Evolutionary conservation across 2,113 vertebrate genomes (phyloP), one percentile per base, ranked within the genome.

Genomic region (Psophia crepitans): DNA sequence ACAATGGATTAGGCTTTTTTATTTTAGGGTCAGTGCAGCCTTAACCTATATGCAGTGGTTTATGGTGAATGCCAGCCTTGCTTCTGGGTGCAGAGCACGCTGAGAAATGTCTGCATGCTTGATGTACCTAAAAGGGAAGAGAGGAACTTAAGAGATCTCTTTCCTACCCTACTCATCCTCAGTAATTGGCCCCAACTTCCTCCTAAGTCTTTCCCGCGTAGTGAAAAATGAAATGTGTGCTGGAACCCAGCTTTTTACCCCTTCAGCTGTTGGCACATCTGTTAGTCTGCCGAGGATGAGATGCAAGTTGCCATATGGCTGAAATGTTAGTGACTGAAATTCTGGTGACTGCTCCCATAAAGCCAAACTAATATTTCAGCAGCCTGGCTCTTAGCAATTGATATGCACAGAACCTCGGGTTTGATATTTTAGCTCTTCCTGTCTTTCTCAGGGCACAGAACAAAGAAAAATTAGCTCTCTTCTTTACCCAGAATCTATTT

Each of bases 251-350:
- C 60, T 76, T 43, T 81, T 57, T 94, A 86, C 86, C 86, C 91
- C 82, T 77, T 71, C 93, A 87, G 93, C 91, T 90, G 39, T 24
- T 92, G 93, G 78, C 93, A 92, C 93, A 90, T 93, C 91, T 94
- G 89, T 77, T 68, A 57, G 53, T 68, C 32, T 64, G 82, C 88
- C n/a, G 84, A 35, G 84, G 77, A 49, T 41, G 91, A 61, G 89
- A 33, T 27, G 44, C 9, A 3, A 41, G 82, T 30, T 87, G 37
- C 79, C 93, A 48, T 43, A 28, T 70, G 90, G 75, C 75, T 91
- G 84, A 39, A 69, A 24, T 11, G 77, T 41, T 66, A 61, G 82
- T 1, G 21, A 28, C 76, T 86, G 91, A 48, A 66, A n/a, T 54
- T n/a, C 79, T 48, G 73, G 51, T 24, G 61, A 16, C 63, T 78